Base-by-base conservation (phyloP, 2,888 invertebrate species). In the Machimus rusticus region DNA sequence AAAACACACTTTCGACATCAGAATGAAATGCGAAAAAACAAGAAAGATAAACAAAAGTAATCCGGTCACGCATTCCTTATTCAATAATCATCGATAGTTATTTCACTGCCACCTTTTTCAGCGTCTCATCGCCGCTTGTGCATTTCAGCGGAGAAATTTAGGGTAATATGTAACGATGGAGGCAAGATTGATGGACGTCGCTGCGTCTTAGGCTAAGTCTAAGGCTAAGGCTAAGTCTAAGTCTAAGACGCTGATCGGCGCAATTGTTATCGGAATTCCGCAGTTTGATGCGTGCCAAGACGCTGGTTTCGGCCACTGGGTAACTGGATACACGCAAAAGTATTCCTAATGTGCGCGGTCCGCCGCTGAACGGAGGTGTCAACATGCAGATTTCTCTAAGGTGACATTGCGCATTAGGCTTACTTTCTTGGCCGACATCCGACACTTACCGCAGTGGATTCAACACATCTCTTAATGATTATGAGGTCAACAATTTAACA, bases 371-470 rank as follows among this genome's bases (percentile, higher is more conserved):
- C 19, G 34, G 34, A 76, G 39, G 39, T 76, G 76, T 39, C 76
- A 76, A 76, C 76, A 76, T 37, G 76, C 39, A 76, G 76, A 76
- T 76, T 76, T 76, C 76, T 76, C 76, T 76, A 39, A 76, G 76
- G 76, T 76, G 76, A 76, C 76, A 76, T 37, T 39, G 76, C 76
- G 76, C 34, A 37, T 76, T 76, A 76, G 39, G 76, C 76, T 9
- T 34, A 76, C 76, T 76, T 76, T 76, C 76, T 76, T 76, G 76
- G 76, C 76, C 76, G 76, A 76, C 76, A 76, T 76, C 76, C 76
- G 76, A 76, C 76, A 76, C 76, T 76, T 76, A 39, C 76, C 76
- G 39, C 39, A 37, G 76, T 39, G 37, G 76, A 76, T 28, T 23
- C 37, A 37, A 76, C 31, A 39, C 76, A 76, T 76, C 34, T 76